phyloP scores from a whole-genome alignment of 2,797 vertebrate genomes.

The Picus viridis region DNA sequence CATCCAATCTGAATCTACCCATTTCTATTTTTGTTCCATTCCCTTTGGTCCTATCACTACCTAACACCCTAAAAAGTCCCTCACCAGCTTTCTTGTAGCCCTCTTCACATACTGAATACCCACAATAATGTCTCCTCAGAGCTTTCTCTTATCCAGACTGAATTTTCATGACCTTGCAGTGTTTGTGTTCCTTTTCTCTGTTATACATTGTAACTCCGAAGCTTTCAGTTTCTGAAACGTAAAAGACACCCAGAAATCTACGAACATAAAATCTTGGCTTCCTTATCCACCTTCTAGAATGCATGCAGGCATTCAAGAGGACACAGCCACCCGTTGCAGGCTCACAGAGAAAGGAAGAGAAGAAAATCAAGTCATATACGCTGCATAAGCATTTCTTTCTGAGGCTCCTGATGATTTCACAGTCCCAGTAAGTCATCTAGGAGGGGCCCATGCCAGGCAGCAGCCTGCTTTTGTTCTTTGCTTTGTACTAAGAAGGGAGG shows the following conservation, averaged over 20 bases:
- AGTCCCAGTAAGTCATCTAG: slow-evolving; percentile 72
- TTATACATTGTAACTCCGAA: neutral
- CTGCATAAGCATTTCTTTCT: slow-evolving; percentile 70
- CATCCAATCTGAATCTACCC: too few relatives aligned
- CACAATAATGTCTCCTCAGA: too few relatives aligned
- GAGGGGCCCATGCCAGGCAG: slow-evolving; percentile 72
- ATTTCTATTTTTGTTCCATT: too few relatives aligned
- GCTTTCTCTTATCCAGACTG: too few relatives aligned
- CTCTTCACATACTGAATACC: too few relatives aligned
- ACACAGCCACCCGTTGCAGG: neutral
- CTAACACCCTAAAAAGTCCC: too few relatives aligned
- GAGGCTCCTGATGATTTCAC: slow-evolving; percentile 72
- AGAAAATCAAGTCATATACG: slow-evolving; percentile 51
- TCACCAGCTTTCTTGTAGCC: too few relatives aligned
- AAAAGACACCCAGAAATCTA: neutral
- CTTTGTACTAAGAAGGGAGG: slow-evolving; percentile 74
- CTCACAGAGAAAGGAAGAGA: slow-evolving; percentile 17
- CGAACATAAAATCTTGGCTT: neutral
- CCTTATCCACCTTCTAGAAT: neutral
- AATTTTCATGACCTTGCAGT: neutral
- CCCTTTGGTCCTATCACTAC: too few relatives aligned
- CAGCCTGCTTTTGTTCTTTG: slow-evolving; percentile 72
- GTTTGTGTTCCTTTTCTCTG: neutral
- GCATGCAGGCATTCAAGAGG: neutral
- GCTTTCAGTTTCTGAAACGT: neutral